Base-by-base conservation (phyloP, 2,797 vertebrate species). In the Orestias chungarensis region DNA sequence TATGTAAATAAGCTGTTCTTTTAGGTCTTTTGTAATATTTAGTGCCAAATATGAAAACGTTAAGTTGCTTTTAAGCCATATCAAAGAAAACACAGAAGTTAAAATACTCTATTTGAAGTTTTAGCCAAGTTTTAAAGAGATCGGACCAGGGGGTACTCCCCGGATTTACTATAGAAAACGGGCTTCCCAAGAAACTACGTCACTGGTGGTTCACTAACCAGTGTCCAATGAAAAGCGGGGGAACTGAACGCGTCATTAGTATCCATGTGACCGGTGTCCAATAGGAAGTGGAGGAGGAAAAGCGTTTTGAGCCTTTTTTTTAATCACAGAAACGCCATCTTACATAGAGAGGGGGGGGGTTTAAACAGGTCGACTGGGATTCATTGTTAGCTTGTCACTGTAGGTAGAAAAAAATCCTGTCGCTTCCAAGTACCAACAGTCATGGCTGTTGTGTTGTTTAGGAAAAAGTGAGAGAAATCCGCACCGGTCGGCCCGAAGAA, bases 241-340 rank as follows among this genome's bases (percentile, higher is more conserved):
- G 27, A 73, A 44, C 33, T 43, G 79, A 74, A 8, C 25, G 14
- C 89, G 89, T 93, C 85, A 91, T 52, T 8, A 25, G 85, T 84
- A 75, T 82, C 79, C 29, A 67, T 31, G 71, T 65, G 1, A 47
- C 27, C 7, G 64, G 0, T 14, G 50, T 64, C 89, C 88, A 93
- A 92, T 91, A 66, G 84, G 61, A 72, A 38, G 62, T 23, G 6
- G 3, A 64, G 83, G 42, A 74, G 47, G 49, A 57, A 82, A 73
- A 10, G 68, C 5, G 64, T 76, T 57, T 65, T 55, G 70, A 68
- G 67, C 61, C 42, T 65, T 18, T 79, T 66, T 15, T 79, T 62
- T 71, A n/a, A n/a, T 50, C 74, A 73, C 64, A 15, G 20, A 33
- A 81, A 85, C 93, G 93, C 94, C 94, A 95, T 95, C 88, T 95